Base-by-base conservation (phyloP, 2,113 vertebrate genomes). In the Murina feae region DNA sequence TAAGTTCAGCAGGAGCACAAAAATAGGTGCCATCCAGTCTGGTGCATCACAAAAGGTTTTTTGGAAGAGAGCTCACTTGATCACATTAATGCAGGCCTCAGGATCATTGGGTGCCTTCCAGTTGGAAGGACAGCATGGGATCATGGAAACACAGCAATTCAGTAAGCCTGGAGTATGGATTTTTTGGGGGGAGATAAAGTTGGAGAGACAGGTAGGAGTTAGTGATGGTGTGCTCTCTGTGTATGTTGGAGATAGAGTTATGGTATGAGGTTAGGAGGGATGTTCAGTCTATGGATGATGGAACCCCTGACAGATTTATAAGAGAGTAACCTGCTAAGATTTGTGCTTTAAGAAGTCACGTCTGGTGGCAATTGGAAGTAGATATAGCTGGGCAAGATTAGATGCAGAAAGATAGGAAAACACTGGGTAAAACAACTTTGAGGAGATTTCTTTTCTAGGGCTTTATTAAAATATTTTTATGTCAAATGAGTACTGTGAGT, bases 261-360 rank as follows among this genome's bases (percentile, higher is more conserved):
- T 11, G 14, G 16, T n/a, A 0, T 42, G 9, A 93, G 47, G 28
- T 66, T 32, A 80, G 71, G 18, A 71, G 9, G 32, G 6, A 3
- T 3, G 1, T 58, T 86, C 68, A 25, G 89, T 53, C 21, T 47
- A 8, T 51, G n/a, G 47, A 25, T 65, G 60, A 68, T 86, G 18
- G 32, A 90, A 30, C 25, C 23, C 35, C 2, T 3, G 32, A 55
- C 82, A 94, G n/a, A 80, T 87, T 75, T 95, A 75, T 80, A 44
- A 25, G 39, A 83, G 66, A 68, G 53, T 68, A 81, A 91, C 35
- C 71, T 87, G 92, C 76, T 94, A 74, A 94, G 79, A 78, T 82
- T 55, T 82, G 63, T 66, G 58, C 82, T 76, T 90, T 74, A 75
- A 69, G 78, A 42, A 93, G 79, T 55, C n/a, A 65, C 76, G 37